Conservation (phyloP, 2,797 vertebrate species). For the Monodelphis domestica region DNA sequence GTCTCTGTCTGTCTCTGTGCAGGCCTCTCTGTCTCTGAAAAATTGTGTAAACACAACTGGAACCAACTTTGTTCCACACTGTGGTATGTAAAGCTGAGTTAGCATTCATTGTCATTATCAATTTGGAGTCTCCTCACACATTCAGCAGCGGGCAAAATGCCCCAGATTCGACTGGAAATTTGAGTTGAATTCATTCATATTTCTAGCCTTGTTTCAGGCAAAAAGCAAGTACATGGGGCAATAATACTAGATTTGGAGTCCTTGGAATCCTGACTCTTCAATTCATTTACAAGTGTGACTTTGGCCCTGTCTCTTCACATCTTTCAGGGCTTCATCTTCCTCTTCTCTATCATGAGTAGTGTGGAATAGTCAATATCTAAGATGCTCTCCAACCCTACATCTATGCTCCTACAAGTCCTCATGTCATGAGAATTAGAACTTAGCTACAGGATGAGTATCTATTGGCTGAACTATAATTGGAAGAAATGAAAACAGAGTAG, state of each 20-base stretch:
- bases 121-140: background rate
- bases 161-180: background rate
- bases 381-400: background rate
- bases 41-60: no score
- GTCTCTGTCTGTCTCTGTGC: background rate
- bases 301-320: background rate
- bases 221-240: background rate
- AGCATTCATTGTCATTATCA: background rate
- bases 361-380: background rate
- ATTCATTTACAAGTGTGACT: background rate
- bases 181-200: background rate
- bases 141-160: background rate
- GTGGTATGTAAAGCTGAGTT: background rate
- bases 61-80: background rate
- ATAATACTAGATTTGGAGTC: background rate
- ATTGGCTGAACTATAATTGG: no score
- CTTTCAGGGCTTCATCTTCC: background rate
- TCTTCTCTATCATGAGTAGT: background rate
- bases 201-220: background rate
- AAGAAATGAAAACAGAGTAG: background rate
- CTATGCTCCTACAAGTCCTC: background rate
- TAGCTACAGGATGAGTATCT: background rate
- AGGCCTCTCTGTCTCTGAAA: background rate
- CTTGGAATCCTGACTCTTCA: background rate
- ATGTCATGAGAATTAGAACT: background rate